Evolutionary conservation across 2,797 vertebrate genomes (phyloP).

Genomic region (Iguana delicatissima): DNA sequence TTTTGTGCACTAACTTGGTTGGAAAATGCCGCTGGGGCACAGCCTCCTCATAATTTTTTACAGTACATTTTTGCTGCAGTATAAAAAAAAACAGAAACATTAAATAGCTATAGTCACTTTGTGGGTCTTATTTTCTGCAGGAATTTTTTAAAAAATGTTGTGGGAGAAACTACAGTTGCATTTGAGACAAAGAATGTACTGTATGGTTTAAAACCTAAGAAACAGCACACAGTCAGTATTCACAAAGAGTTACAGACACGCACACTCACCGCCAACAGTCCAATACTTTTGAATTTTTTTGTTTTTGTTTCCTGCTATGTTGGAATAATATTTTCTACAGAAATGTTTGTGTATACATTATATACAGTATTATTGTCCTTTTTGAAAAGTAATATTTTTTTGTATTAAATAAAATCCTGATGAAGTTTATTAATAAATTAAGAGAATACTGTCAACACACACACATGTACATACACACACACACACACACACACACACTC

Average conservation of each 20-base stretch:
- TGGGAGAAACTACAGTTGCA: constrained; percentile 82
- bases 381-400: constrained; percentile 82
- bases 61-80: constrained; percentile 83
- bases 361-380: constrained; percentile 85
- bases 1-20: constrained; percentile 85
- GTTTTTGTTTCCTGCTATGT: constrained; percentile 79
- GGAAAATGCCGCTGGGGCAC: constrained; percentile 85
- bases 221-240: constrained; percentile 84
- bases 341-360: constrained; percentile 89
- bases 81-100: constrained; percentile 84
- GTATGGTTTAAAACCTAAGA: constrained; percentile 85
- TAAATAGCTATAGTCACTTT: constrained; percentile 83
- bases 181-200: constrained; percentile 84
- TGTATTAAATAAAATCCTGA: constrained; percentile 86
- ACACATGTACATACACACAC: constrained; percentile 43
- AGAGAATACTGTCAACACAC: constrained; percentile 83
- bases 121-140: constrained; percentile 83
- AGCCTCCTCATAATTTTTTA: constrained; percentile 85
- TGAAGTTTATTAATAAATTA: constrained; percentile 80
- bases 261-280: constrained; percentile 82
- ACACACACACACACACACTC: background rate
- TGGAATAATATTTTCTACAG: constrained; percentile 90
- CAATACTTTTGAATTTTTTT: constrained; percentile 75
- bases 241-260: constrained; percentile 82
- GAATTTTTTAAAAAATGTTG: constrained; percentile 78